These are phyloP conservation scores for Ormyrus labotus DNA, from an alignment of 2,888 invertebrate genomes.

Conservation along the genomic window DNA sequence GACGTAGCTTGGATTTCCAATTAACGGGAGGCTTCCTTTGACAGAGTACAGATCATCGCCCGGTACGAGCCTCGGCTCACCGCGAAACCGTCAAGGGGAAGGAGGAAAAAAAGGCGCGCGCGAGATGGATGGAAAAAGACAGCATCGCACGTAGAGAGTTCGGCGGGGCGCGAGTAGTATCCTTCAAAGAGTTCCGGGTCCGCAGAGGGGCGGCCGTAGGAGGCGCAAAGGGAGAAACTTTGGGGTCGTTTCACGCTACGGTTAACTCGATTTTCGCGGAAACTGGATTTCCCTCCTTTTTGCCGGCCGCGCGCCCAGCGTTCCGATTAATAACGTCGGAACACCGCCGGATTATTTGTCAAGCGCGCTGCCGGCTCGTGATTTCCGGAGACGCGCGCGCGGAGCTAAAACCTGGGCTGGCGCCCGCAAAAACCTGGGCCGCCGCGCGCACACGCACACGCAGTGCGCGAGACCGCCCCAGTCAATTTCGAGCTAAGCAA, in stretches of 20 bases:
- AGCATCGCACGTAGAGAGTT: background rate
- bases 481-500: conserved; percentile 21
- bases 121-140: background rate
- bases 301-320: background rate
- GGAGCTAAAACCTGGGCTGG: too few relatives aligned
- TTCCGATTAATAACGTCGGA: conserved; percentile 48
- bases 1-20: background rate
- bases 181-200: conserved; percentile 47
- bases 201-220: background rate
- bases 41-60: too few relatives aligned
- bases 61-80: background rate
- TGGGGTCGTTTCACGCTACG: conserved; percentile 54
- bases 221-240: conserved; percentile 51
- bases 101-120: background rate
- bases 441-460: background rate
- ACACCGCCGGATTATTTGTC: conserved; percentile 19
- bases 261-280: conserved; percentile 54
- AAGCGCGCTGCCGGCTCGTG: background rate
- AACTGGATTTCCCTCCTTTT: conserved; percentile 48
- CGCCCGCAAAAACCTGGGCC: too few relatives aligned
- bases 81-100: background rate
- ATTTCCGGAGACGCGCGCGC: background rate
- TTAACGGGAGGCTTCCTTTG: background rate
- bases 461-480: background rate
- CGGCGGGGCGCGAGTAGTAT: background rate